phyloP scores from a whole-genome alignment of 2,113 vertebrate species.

The Cochlearius cochlearius region DNA sequence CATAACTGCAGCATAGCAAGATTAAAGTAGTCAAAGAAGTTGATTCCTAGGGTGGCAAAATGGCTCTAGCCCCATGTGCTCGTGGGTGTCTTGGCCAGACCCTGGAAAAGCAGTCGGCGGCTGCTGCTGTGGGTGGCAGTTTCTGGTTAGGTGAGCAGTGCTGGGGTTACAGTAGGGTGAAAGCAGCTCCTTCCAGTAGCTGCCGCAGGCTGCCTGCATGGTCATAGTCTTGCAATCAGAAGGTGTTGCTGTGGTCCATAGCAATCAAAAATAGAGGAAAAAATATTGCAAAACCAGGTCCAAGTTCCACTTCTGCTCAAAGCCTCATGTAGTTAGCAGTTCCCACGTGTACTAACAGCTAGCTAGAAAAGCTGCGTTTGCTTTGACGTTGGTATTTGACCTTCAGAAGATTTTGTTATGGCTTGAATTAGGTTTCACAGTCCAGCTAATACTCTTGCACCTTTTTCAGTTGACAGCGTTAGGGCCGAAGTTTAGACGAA shows the following conservation, averaged over 20 bases:
- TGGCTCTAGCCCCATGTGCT: background rate
- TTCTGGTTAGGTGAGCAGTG: background rate
- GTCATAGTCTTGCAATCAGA: background rate
- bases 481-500: background rate
- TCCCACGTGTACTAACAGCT: too few relatives aligned
- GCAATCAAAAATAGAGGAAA: background rate
- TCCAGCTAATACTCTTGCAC: background rate
- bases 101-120: background rate
- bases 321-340: background rate
- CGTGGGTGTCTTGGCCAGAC: background rate
- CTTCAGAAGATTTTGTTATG: background rate
- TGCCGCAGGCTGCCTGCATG: accelerated
- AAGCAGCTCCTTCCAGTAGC: too few relatives aligned
- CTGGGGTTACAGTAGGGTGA: background rate
- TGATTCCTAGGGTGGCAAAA: background rate
- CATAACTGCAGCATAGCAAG: background rate
- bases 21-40: too few relatives aligned
- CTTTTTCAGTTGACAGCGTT: background rate
- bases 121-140: background rate
- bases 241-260: background rate
- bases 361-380: background rate
- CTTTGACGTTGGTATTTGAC: background rate
- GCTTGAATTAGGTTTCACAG: background rate
- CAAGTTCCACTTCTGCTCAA: background rate
- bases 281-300: background rate